Percentiles rank a stretch among this genome's conserved stretches.
Evolutionary conservation across 2,797 vertebrate species (phyloP).

Genomic region (Prunella strophiata): DNA sequence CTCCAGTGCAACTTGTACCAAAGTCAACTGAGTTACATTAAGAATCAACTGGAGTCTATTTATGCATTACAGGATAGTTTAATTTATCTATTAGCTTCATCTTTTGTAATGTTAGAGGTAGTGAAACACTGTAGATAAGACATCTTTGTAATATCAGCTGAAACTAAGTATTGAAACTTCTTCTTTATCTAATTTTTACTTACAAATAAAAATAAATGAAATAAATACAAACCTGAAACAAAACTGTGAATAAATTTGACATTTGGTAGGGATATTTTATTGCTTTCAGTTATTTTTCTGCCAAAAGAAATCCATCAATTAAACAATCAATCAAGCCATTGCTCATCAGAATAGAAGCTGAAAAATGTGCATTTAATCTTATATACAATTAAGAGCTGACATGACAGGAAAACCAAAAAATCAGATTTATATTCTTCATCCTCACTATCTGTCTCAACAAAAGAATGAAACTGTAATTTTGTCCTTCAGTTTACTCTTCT

Average conservation of each 20-base stretch:
- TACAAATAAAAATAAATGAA: neutral
- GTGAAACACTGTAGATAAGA: neutral
- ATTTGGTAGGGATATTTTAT: neutral
- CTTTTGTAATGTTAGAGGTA: neutral
- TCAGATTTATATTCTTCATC: neutral
- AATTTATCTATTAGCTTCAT: neutral
- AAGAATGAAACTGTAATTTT: neutral
- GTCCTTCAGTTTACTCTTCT: neutral
- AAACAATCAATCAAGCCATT: neutral
- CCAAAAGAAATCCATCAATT: neutral
- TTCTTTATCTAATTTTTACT: neutral
- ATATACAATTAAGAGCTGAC: neutral
- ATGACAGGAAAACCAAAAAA: neutral
- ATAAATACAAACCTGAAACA: neutral
- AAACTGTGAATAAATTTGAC: neutral
- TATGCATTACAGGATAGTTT: neutral
- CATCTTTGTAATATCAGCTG: neutral
- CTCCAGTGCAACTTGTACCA: neutral
- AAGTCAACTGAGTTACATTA: neutral
- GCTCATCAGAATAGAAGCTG: neutral
- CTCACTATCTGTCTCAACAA: neutral
- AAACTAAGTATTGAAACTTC: neutral
- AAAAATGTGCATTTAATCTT: neutral
- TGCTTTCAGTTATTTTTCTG: neutral
- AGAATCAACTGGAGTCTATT: neutral